phyloP scores from a whole-genome alignment of 2,797 vertebrate species.

The Hemibagrus guttatus region DNA sequence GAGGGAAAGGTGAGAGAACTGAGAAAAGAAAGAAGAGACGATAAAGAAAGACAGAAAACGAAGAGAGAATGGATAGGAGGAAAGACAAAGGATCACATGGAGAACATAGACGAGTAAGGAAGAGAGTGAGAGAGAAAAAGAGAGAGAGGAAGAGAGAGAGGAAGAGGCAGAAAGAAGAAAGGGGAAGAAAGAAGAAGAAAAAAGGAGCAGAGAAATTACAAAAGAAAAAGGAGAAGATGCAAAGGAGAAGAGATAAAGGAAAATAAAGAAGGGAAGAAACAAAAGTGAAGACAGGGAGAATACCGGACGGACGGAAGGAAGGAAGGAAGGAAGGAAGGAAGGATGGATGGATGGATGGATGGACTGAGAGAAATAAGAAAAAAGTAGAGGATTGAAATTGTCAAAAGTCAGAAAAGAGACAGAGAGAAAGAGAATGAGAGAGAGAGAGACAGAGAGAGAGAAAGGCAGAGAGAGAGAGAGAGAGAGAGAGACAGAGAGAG shows the following conservation, averaged over 20 bases:
- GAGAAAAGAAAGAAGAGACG: too few species aligned
- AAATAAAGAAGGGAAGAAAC: rapidly evolving
- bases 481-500: conserved; percentile 23
- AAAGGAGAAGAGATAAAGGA: rapidly evolving
- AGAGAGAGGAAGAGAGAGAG: too few species aligned
- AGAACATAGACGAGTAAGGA: too few species aligned
- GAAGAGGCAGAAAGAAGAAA: too few species aligned
- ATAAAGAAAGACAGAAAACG: too few species aligned
- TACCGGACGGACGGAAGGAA: too few species aligned
- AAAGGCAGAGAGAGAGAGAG: too few species aligned
- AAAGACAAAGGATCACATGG: neutral
- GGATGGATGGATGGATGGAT: neutral
- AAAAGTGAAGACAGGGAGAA: neutral
- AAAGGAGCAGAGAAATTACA: neutral
- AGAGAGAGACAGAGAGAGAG: neutral
- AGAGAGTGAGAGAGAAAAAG: neutral
- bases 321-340: neutral
- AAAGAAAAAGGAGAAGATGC: rapidly evolving
- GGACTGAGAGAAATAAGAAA: too few species aligned
- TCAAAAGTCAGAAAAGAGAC: too few species aligned
- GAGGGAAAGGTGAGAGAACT: neutral
- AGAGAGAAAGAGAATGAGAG: neutral
- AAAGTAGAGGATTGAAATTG: too few species aligned
- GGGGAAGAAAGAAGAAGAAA: too few species aligned
- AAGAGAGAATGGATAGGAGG: neutral